Percentiles rank a stretch among this genome's conserved stretches.
Conservation (phyloP, 2,797 vertebrate genomes). For the Geotrypetes seraphini region DNA sequence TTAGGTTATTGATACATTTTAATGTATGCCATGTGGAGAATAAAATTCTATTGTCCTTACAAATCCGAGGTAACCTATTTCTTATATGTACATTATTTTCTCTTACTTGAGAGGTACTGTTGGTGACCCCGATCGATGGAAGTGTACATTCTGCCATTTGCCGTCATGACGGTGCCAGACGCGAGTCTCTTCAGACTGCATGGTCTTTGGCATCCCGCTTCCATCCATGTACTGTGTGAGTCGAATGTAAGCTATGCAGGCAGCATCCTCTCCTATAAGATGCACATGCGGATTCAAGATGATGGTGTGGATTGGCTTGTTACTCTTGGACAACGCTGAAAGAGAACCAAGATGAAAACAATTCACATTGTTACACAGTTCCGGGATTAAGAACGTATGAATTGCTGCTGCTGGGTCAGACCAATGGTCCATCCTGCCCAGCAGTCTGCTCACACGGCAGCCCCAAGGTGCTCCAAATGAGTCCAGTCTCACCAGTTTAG, state of each 20-base stretch:
- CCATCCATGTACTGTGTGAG: slow-evolving; percentile 89
- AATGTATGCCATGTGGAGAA: too few species aligned
- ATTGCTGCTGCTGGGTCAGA: too few species aligned
- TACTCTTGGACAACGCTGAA: slow-evolving; percentile 79
- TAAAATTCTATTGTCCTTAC: too few species aligned
- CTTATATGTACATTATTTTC: background rate
- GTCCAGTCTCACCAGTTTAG: too few species aligned
- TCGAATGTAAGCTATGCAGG: slow-evolving; percentile 90
- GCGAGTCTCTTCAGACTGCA: slow-evolving; percentile 92
- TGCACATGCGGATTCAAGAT: slow-evolving; percentile 94
- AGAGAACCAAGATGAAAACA: background rate
- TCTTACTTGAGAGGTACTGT: slow-evolving; percentile 85
- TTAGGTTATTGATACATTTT: too few species aligned
- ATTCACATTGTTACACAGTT: too few species aligned
- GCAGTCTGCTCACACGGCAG: too few species aligned
- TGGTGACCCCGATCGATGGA: slow-evolving; percentile 90
- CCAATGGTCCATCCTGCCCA: too few species aligned
- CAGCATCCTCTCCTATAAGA: slow-evolving; percentile 88
- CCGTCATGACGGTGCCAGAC: slow-evolving; percentile 94
- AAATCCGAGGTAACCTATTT: too few species aligned
- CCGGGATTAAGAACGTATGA: too few species aligned
- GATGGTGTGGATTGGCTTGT: slow-evolving; percentile 86
- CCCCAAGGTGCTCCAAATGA: too few species aligned
- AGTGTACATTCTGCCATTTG: slow-evolving; percentile 97
- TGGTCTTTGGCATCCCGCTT: slow-evolving; percentile 79